These are phyloP conservation scores for Stegodyphus mimosarum DNA, from an alignment of 1,140 invertebrate species.

Conservation along the genomic window DNA sequence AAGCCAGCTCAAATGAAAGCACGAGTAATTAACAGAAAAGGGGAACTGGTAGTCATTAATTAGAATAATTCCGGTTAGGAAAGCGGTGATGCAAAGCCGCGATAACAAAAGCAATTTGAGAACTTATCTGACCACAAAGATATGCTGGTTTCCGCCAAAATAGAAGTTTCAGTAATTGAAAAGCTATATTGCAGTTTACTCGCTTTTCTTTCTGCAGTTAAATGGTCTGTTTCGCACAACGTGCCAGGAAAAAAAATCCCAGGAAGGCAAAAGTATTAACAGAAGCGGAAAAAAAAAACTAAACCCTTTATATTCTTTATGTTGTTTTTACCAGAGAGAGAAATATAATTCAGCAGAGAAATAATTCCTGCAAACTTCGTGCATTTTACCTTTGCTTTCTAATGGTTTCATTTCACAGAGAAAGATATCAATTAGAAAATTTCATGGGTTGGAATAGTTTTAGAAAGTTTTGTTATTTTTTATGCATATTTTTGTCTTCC, in stretches of 20 bases:
- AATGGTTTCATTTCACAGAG: conserved; percentile 32
- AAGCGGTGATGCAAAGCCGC: conserved; percentile 33
- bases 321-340: conserved; percentile 18
- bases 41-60: conserved; percentile 59
- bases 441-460: conserved; percentile 11
- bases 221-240: neutral
- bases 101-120: conserved; percentile 55
- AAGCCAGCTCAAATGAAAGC: conserved; percentile 3
- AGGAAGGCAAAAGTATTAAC: conserved; percentile 11
- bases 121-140: conserved; percentile 60
- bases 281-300: conserved; percentile 13
- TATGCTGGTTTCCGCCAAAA: conserved; percentile 26
- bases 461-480: conserved; percentile 9
- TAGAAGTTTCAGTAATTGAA: conserved; percentile 58
- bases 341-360: neutral
- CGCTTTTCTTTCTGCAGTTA: conserved; percentile 20
- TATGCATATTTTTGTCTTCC: neutral
- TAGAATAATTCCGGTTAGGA: conserved; percentile 56
- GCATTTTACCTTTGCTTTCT: conserved; percentile 46
- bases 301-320: conserved; percentile 21
- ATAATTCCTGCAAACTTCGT: neutral
- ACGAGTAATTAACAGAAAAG: conserved; percentile 53
- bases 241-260: conserved; percentile 1
- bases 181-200: conserved; percentile 39
- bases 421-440: conserved; percentile 48